Percentiles rank a stretch among this genome's conserved stretches.
Evolutionary conservation across 1,140 invertebrate genomes (phyloP).

Genomic region (Heliothis virescens): DNA sequence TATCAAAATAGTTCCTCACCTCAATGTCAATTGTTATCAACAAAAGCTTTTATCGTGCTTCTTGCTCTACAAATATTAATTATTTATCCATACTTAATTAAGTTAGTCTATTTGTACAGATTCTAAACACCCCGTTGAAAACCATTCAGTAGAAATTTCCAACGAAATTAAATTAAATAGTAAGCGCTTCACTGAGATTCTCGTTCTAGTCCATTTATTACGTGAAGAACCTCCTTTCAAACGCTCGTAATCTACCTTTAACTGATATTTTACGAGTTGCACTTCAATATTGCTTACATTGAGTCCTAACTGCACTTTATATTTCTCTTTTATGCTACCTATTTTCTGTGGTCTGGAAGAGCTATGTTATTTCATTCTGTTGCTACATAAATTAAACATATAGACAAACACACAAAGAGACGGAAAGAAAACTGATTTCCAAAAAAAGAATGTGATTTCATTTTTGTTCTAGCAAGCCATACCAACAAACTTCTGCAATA

Average conservation of each 20-base stretch:
- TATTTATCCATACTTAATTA: background rate
- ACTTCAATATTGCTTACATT: slow-evolving; percentile 6
- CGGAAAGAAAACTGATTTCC: too few relatives aligned
- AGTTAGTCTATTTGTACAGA: background rate
- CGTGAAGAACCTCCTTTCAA: slow-evolving; percentile 20
- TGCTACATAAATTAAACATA: too few relatives aligned
- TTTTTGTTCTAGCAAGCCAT: too few relatives aligned
- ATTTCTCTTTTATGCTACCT: background rate
- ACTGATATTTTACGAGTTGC: slow-evolving; percentile 16
- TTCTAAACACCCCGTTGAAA: background rate
- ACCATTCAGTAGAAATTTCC: background rate
- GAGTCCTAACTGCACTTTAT: background rate
- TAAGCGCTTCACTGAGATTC: slow-evolving; percentile 1
- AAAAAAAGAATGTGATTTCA: too few relatives aligned
- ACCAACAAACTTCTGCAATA: too few relatives aligned
- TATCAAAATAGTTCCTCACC: too few relatives aligned
- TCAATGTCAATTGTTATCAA: too few relatives aligned
- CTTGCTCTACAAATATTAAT: background rate
- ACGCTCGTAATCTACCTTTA: slow-evolving; percentile 2
- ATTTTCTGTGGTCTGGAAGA: too few relatives aligned
- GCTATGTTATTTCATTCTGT: too few relatives aligned
- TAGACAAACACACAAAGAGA: too few relatives aligned
- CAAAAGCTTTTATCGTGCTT: too few relatives aligned
- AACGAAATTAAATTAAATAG: background rate
- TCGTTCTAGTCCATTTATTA: slow-evolving; percentile 1